Conservation (phyloP, 2,113 vertebrate genomes). For the Porphyrio hochstetteri region DNA sequence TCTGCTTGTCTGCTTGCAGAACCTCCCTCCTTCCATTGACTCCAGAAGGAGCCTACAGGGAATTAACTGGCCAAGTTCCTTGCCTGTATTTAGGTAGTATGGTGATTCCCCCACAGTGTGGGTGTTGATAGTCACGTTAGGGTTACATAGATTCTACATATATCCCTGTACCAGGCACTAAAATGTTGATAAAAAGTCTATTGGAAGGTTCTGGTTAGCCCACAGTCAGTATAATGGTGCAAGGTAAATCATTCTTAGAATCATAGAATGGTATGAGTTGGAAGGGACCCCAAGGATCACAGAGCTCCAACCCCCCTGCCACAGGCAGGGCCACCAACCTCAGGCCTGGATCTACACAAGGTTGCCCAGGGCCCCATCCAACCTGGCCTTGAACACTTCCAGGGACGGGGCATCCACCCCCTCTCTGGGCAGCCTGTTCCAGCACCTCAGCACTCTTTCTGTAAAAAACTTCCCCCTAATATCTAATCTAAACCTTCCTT, state of each 20-base stretch:
- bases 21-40: not conserved
- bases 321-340: too few relatives aligned
- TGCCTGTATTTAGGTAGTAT: not conserved
- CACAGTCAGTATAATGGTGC: not conserved
- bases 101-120: not conserved
- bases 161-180: not conserved
- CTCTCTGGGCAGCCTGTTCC: too few relatives aligned
- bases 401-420: too few relatives aligned
- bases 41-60: not conserved
- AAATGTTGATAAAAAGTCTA: not conserved
- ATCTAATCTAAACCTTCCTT: too few relatives aligned
- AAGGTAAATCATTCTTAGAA: not conserved
- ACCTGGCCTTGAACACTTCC: too few relatives aligned
- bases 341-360: too few relatives aligned
- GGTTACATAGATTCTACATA: not conserved
- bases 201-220: not conserved
- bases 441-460: too few relatives aligned
- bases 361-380: too few relatives aligned
- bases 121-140: not conserved
- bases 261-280: too few relatives aligned
- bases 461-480: too few relatives aligned
- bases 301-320: too few relatives aligned
- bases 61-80: not conserved
- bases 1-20: constrained; percentile 2
- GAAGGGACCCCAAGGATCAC: too few relatives aligned